These are phyloP conservation scores for Papilio machaon DNA, from an alignment of 1,140 invertebrate genomes.

Conservation along the genomic window DNA sequence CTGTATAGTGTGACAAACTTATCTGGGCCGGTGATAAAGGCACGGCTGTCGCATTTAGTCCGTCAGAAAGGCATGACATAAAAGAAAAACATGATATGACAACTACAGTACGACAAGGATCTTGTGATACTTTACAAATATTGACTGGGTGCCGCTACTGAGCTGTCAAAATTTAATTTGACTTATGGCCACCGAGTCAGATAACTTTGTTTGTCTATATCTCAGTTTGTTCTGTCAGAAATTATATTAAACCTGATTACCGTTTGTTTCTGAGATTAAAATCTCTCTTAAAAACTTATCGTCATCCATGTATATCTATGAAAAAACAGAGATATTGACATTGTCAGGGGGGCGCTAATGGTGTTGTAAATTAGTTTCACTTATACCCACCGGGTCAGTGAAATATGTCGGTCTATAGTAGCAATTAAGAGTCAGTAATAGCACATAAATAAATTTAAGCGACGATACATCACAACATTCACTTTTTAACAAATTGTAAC, in stretches of 20 bases:
- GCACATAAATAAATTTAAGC: constrained; percentile 50
- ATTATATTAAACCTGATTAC: no score
- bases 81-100: not conserved
- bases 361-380: not conserved
- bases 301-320: no score
- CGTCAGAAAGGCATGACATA: not conserved
- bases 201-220: constrained; percentile 11
- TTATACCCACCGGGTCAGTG: not conserved
- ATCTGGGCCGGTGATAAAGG: not conserved
- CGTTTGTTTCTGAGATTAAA: no score
- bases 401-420: constrained; percentile 25
- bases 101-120: not conserved
- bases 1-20: not conserved
- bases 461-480: constrained; percentile 59
- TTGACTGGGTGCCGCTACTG: not conserved
- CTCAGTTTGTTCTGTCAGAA: no score
- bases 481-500: constrained; percentile 52
- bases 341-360: no score
- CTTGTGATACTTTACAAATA: not conserved
- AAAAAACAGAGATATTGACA: no score
- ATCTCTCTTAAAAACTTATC: no score
- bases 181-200: not conserved
- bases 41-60: not conserved
- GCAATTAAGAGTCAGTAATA: constrained; percentile 48
- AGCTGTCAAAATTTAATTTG: not conserved